phyloP scores from a whole-genome alignment of 2,797 vertebrate genomes.

The Darevskia nairensis region DNA sequence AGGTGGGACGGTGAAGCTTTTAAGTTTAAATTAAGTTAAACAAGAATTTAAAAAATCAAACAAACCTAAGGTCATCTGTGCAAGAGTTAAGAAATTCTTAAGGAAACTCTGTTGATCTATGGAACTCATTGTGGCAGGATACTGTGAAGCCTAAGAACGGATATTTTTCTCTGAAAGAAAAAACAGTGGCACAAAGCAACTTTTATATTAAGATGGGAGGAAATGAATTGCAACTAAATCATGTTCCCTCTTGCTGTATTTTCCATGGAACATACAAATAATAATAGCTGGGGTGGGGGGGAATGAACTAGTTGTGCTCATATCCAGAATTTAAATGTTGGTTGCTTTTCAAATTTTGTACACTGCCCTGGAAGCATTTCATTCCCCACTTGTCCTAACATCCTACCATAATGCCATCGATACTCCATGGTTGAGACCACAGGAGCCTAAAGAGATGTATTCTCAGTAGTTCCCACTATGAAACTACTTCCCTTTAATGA shows the following conservation, averaged over 20 bases:
- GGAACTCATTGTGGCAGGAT: background rate
- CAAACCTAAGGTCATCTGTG: background rate
- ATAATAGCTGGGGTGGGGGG: background rate
- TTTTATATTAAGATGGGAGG: background rate
- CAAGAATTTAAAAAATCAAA: background rate
- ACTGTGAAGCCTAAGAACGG: background rate
- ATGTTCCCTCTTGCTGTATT: background rate
- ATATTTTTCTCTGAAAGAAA: background rate
- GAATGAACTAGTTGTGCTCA: background rate
- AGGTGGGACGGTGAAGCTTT: background rate
- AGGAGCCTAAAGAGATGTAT: background rate
- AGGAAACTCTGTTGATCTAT: background rate
- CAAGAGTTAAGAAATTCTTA: too few relatives aligned
- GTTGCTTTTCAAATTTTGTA: background rate
- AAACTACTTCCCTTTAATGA: background rate
- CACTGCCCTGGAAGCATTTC: background rate
- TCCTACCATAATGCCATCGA: background rate
- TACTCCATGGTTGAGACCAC: background rate
- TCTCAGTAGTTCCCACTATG: background rate
- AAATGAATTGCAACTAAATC: background rate
- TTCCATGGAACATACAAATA: background rate
- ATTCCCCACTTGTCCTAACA: too few relatives aligned
- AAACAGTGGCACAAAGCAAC: background rate
- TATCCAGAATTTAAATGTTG: background rate
- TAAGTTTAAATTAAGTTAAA: background rate